Percentiles rank a stretch among this genome's conserved stretches.
phyloP scores from a whole-genome alignment of 2,797 vertebrate genomes.

The Tenualosa thibaudeaui region DNA sequence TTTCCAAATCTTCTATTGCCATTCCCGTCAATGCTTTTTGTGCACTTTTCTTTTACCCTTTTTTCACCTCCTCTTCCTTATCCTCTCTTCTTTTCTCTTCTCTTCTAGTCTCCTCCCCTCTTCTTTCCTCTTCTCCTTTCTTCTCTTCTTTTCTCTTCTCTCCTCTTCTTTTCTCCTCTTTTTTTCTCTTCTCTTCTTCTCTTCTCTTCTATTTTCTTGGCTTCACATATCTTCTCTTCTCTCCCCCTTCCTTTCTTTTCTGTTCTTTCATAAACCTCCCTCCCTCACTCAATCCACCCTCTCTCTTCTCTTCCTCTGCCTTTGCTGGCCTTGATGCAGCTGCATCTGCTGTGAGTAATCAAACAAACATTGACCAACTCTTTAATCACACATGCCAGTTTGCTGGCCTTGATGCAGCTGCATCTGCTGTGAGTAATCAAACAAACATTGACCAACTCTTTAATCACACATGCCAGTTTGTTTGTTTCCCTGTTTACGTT shows the following conservation, averaged over 20 bases:
- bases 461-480: conserved; percentile 11
- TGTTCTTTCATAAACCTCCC: neutral
- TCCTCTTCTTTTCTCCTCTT: neutral
- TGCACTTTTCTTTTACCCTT: neutral
- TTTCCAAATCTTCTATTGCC: neutral
- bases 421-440: conserved; percentile 11
- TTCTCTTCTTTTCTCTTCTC: neutral
- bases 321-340: neutral
- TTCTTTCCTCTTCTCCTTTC: neutral
- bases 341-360: conserved; percentile 13
- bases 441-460: neutral
- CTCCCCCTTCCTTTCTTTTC: neutral
- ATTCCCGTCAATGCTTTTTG: neutral
- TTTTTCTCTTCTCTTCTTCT: neutral
- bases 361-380: neutral
- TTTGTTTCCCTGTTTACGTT: conserved; percentile 10
- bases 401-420: neutral
- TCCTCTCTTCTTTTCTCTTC: neutral
- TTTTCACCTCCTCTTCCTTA: neutral
- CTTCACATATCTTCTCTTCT: neutral
- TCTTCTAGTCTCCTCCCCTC: neutral
- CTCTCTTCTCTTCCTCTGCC: neutral
- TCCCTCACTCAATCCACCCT: neutral
- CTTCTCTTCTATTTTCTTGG: neutral
- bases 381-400: conserved; percentile 11